Evolutionary conservation across 2,888 invertebrate species (phyloP), one percentile per base, ranked within the genome.

Genomic region (Tolmerus cingulatus): DNA sequence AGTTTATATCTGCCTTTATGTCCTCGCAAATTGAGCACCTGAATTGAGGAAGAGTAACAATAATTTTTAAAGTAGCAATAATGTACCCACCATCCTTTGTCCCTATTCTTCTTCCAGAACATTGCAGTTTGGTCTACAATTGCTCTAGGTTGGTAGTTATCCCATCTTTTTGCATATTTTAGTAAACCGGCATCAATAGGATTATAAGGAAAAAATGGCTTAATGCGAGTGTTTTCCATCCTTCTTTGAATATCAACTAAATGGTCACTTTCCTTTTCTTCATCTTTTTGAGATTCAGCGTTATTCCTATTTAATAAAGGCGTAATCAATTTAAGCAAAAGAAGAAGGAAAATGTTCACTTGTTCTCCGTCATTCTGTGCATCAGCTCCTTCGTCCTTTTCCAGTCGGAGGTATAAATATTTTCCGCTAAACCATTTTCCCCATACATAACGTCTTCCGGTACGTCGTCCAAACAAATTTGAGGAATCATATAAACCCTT

Each of bases 381-480:
- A 76, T 55, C 43, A 89, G 19, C 1, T 88, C 88, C 5, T 87
- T 27, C 34, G 88, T 86, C 78, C 88, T 88, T 34, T 89, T 88
- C 90, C 90, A 90, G 37, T 89, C 88, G 5, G 90, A 89, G 9
- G 89, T 89, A 27, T 90, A 90, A n/a, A 90, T 88, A 55, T 89
- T 89, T 43, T 87, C 87, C 14, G 74, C 87, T 30, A 90, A 74
- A 5, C 89, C 89, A 51, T 37, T 30, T 16, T 88, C 19, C 9
- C 88, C 88, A 34, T 89, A 89, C 88, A 89, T 89, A 2, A 88
- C 40, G 23, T 89, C 86, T 74, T 88, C 87, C 0, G 89, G 89
- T n/a, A 89, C 88, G 78, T 88, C 76, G 43, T 90, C 89, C 14
- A 90, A 76, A 40, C 66, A 87, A 23, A 90, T 89, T 86, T 89